Percentiles rank a stretch among this genome's conserved stretches.
These are phyloP conservation scores for Alfaro cultratus DNA, from an alignment of 2,797 vertebrate genomes.

Conservation along the genomic window DNA sequence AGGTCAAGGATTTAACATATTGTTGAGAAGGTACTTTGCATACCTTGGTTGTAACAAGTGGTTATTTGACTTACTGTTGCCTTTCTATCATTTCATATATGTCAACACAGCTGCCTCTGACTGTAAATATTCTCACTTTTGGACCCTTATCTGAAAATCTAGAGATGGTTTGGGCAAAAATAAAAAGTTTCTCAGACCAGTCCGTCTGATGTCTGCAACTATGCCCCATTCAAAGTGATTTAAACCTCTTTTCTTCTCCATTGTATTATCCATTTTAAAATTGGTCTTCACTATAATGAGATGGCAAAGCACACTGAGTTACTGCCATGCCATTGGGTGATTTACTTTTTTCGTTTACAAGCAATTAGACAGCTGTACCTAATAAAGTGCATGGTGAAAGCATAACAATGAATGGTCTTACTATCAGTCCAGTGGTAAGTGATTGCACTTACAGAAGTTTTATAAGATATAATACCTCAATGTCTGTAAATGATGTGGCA, in stretches of 20 bases:
- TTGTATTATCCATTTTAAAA: neutral
- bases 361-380: neutral
- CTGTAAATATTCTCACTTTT: neutral
- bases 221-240: neutral
- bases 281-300: neutral
- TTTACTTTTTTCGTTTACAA: neutral
- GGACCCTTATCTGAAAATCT: neutral
- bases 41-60: neutral
- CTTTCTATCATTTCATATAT: neutral
- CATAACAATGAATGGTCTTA: conserved; percentile 13
- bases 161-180: neutral
- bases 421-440: conserved; percentile 36
- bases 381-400: neutral
- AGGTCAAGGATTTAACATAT: neutral
- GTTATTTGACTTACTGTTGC: neutral
- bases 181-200: neutral
- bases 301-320: neutral
- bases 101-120: neutral
- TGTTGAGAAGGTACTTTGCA: neutral
- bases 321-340: neutral
- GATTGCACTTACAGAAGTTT: conserved; percentile 22
- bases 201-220: neutral
- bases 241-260: neutral
- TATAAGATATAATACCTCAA: conserved; percentile 47
- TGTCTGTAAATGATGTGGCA: conserved; percentile 30